Conservation (phyloP, 53 echinoderm and acorn worm genomes). For the Zoroaster sp. region DNA sequence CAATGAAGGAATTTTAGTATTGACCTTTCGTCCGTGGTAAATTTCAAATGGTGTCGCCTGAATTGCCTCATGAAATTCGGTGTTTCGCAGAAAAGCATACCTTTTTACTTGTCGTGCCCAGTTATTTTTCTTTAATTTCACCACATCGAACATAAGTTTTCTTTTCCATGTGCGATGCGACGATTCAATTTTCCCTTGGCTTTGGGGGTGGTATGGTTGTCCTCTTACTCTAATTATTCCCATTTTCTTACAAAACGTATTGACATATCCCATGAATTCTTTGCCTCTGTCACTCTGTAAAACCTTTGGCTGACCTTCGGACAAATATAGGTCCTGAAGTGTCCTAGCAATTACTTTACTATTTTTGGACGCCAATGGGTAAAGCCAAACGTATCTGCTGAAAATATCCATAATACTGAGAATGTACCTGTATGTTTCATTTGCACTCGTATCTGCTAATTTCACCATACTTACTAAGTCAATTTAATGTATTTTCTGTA, state of each 20-base stretch:
- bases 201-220: neutral
- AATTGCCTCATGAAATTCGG: neutral
- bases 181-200: neutral
- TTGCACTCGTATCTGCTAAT: too few species aligned
- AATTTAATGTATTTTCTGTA: too few species aligned
- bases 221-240: too few species aligned
- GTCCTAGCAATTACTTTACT: neutral
- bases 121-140: neutral
- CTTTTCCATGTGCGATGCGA: neutral
- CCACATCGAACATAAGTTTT: neutral
- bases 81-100: neutral
- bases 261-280: neutral
- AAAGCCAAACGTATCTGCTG: neutral
- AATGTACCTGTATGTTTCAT: too few species aligned
- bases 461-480: too few species aligned
- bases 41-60: neutral
- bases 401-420: conserved; percentile 10
- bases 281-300: neutral
- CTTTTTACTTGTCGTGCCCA: neutral
- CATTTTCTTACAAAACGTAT: neutral
- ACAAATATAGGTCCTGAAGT: neutral
- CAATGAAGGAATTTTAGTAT: neutral
- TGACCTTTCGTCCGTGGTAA: neutral
- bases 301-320: neutral
- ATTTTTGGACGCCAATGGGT: neutral